These are phyloP conservation scores for Podarcis muralis DNA, from an alignment of 2,113 vertebrate species.

Conservation along the genomic window DNA sequence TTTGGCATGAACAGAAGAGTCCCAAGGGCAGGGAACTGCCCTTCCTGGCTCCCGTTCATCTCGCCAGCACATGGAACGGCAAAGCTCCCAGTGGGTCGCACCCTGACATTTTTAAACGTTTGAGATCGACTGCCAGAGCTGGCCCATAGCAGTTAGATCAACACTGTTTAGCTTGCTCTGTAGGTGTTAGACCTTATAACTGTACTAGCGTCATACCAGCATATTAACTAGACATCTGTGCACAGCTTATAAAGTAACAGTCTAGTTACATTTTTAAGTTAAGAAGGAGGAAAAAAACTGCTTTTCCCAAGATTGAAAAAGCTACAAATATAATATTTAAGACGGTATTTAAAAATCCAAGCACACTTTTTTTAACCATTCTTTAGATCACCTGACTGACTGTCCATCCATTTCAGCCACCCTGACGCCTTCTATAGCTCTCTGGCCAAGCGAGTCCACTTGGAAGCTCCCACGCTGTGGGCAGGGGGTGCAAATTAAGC, in stretches of 20 bases:
- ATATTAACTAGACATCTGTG: constrained; percentile 81
- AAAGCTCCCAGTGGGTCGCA: background rate
- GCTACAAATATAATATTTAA: constrained; percentile 78
- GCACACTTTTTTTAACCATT: constrained; percentile 82
- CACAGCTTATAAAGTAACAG: constrained; percentile 77
- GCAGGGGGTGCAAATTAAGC: background rate
- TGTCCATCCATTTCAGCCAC: constrained; percentile 86
- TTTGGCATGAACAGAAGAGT: background rate
- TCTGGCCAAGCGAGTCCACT: constrained; percentile 29
- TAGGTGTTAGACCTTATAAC: constrained; percentile 81
- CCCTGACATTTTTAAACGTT: constrained; percentile 25
- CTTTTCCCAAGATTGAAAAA: constrained; percentile 78
- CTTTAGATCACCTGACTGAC: constrained; percentile 79
- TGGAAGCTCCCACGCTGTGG: constrained; percentile 42
- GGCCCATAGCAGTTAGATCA: constrained; percentile 70
- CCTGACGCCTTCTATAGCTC: constrained; percentile 52
- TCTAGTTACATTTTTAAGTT: constrained; percentile 73
- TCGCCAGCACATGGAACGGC: background rate
- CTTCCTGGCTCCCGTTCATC: background rate
- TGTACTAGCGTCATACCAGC: constrained; percentile 87
- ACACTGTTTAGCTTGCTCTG: constrained; percentile 77
- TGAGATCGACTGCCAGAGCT: constrained; percentile 73
- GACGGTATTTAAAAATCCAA: constrained; percentile 84
- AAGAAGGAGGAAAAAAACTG: constrained; percentile 48
- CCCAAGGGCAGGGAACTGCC: background rate